Evolutionary conservation across 2,797 vertebrate genomes (phyloP).

Genomic region (Myotis vivesi): DNA sequence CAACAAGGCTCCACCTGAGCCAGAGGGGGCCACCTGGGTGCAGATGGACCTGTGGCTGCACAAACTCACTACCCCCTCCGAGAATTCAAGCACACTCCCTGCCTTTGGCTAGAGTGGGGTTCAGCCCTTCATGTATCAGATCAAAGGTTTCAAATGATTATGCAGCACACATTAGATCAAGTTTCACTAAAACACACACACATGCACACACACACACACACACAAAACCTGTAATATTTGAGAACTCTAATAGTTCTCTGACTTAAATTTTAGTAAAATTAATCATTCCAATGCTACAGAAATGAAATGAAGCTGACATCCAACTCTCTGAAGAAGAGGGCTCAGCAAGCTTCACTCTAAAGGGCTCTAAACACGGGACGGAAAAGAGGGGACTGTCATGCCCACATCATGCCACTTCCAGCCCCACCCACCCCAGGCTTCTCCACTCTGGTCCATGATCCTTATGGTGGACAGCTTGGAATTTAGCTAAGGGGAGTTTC

Average conservation of each 20-base stretch:
- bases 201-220: too few species aligned
- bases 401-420: background rate
- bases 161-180: background rate
- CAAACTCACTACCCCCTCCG: fast-evolving
- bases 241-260: background rate
- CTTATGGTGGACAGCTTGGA: background rate
- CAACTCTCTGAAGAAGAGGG: background rate
- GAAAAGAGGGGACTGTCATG: background rate
- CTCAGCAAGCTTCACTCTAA: background rate
- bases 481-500: background rate
- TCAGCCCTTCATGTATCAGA: background rate
- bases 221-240: background rate
- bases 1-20: background rate
- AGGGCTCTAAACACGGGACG: background rate
- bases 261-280: background rate
- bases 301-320: background rate
- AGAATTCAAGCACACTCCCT: background rate
- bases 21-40: background rate
- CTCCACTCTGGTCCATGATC: background rate
- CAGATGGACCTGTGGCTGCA: background rate
- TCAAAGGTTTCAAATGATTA: background rate
- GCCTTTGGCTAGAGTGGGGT: background rate
- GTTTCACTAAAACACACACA: background rate
- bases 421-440: background rate
- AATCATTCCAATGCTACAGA: background rate